These are phyloP conservation scores for Pantala flavescens DNA, from an alignment of 1,140 invertebrate genomes.

Conservation along the genomic window DNA sequence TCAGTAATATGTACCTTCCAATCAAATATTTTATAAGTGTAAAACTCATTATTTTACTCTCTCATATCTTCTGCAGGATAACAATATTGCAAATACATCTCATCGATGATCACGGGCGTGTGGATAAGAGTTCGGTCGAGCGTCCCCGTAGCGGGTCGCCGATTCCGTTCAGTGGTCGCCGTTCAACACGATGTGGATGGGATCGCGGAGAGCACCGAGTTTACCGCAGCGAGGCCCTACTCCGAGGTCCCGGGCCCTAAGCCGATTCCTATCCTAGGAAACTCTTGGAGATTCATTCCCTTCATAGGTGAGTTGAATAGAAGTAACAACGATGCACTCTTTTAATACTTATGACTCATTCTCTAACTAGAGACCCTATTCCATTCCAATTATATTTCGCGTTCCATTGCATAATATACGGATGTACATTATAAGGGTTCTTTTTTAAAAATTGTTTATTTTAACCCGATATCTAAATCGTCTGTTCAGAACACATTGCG, in stretches of 20 bases:
- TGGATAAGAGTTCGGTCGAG: neutral
- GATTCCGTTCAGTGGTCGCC: neutral
- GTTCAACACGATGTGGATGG: neutral
- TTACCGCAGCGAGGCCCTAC: constrained; percentile 12
- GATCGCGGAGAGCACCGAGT: neutral
- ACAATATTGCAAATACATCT: neutral
- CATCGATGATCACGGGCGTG: neutral
- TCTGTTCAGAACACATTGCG: too few relatives aligned
- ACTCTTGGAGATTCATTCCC: constrained; percentile 19
- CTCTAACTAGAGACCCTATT: too few relatives aligned
- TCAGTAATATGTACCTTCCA: too few relatives aligned
- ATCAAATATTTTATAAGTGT: too few relatives aligned
- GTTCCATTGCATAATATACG: too few relatives aligned
- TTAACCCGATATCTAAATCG: too few relatives aligned
- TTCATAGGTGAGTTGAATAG: constrained; percentile 12
- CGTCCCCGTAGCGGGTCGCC: neutral
- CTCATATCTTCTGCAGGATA: neutral
- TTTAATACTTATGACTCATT: too few relatives aligned
- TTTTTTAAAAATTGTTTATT: too few relatives aligned
- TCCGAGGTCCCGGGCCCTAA: constrained; percentile 21
- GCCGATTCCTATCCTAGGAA: constrained; percentile 19
- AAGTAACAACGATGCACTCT: too few relatives aligned
- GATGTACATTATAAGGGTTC: too few relatives aligned
- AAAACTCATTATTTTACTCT: too few relatives aligned
- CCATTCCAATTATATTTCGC: too few relatives aligned